Conservation (phyloP, 2,113 vertebrate genomes). For the Eubucco bourcierii region DNA sequence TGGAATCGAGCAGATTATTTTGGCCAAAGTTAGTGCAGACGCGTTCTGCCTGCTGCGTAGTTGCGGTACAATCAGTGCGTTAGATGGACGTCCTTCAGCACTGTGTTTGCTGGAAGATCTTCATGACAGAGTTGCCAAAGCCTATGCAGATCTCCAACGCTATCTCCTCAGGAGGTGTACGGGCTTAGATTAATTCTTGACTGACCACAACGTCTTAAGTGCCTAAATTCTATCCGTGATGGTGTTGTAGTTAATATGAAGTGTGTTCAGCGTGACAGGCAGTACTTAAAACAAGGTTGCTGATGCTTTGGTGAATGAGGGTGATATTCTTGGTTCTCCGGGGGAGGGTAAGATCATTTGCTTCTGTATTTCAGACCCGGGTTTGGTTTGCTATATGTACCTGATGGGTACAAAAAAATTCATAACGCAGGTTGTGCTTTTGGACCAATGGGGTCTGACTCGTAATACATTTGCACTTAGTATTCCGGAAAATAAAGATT, state of each 20-base stretch:
- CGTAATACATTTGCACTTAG: background rate
- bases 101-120: background rate
- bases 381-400: too few relatives aligned
- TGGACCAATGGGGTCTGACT: background rate
- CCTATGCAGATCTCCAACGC: background rate
- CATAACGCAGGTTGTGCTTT: background rate
- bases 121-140: background rate
- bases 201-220: too few relatives aligned
- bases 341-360: too few relatives aligned
- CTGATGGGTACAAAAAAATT: background rate
- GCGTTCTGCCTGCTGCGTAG: background rate
- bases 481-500: background rate
- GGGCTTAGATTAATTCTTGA: too few relatives aligned
- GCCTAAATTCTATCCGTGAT: too few relatives aligned
- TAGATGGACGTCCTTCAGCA: background rate
- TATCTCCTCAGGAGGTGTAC: too few relatives aligned
- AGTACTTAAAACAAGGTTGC: too few relatives aligned
- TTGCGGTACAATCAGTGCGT: background rate
- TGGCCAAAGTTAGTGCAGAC: too few relatives aligned
- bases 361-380: too few relatives aligned
- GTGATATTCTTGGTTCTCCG: too few relatives aligned
- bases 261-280: too few relatives aligned
- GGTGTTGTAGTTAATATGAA: too few relatives aligned
- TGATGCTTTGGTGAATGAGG: background rate
- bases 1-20: background rate